Evolutionary conservation across 2,888 invertebrate genomes (phyloP), one percentile per base, ranked within the genome.

Genomic region (Chloromyia formosa): DNA sequence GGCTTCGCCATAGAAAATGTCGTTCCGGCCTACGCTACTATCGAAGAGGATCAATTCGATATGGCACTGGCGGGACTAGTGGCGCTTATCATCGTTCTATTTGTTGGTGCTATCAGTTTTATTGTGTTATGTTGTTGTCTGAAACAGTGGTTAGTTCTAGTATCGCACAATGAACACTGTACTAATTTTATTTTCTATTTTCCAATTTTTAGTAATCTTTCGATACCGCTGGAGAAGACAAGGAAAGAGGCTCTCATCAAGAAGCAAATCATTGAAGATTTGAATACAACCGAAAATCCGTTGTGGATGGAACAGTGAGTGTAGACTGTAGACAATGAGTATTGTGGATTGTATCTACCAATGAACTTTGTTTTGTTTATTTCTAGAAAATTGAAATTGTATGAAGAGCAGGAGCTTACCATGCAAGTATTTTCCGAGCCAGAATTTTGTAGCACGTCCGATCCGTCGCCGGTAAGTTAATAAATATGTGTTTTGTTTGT

Each of bases 401-500:
- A 96, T 79, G 95, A 96, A 84, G 95, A 96, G 80, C 95, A 96
- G 85, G 95, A 96, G 85, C 87, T 96, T 74, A 95, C 95, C 40
- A 96, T 96, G 96, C 94, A 95, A 84, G 95, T 96, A 20, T 95
- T 95, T 82, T 92, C 91, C 78, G 93, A 93, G 81, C 90, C 92
- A 12, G 92, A 93, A 83, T 84, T 75, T 49, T 54, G 66, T n/a
- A 74, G 27, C 22, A 74, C 66, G 23, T n/a, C 83, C 18, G 84
- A 84, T 77, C 74, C 77, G 66, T 81, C 82, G n/a, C 84, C 83
- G 54, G 84, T 82, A 79, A 40, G 42, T 5, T 53, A 35, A 61
- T n/a, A n/a, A n/a, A n/a, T n/a, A n/a, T n/a, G n/a, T n/a, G 9
- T 45, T 45, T 45, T 14, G 58, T 56, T 56, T 56, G 12, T 14